A percentile compares a stretch with the other conserved stretches of the same genome.
Conservation (phyloP, 2,797 vertebrate genomes). For the Scyliorhinus canicula region DNA sequence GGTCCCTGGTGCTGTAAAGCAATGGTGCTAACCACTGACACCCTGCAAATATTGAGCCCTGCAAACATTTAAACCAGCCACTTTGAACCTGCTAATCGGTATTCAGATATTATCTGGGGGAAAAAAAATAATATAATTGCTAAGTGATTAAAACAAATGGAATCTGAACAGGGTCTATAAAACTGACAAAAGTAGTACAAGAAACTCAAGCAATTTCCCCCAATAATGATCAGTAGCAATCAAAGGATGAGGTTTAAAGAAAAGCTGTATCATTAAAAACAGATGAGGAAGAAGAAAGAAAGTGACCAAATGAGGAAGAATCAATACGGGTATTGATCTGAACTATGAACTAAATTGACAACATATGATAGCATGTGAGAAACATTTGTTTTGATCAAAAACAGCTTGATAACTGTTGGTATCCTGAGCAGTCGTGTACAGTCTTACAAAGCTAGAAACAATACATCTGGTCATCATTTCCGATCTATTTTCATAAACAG, state of each 20-base stretch:
- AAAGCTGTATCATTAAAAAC: background rate
- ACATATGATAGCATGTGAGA: background rate
- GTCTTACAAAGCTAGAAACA: background rate
- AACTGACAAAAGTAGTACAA: background rate
- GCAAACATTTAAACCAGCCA: background rate
- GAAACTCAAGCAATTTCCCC: too few species aligned
- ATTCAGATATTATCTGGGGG: background rate
- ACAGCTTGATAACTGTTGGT: background rate
- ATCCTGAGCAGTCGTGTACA: background rate
- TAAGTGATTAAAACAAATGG: background rate
- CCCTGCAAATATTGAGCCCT: too few species aligned
- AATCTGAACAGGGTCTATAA: background rate
- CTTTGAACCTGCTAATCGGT: background rate
- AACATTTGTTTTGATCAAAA: background rate
- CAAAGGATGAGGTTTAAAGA: background rate
- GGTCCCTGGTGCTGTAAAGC: too few species aligned
- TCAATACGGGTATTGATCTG: background rate
- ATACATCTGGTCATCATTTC: background rate
- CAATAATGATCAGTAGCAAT: background rate
- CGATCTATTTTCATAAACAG: background rate
- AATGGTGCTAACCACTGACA: too few species aligned
- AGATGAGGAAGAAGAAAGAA: background rate
- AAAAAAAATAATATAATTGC: too few species aligned
- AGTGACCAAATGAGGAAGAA: too few species aligned
- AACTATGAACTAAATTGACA: background rate